phyloP scores from a whole-genome alignment of 2,888 invertebrate genomes.

The Stenchaetothrips biformis region DNA sequence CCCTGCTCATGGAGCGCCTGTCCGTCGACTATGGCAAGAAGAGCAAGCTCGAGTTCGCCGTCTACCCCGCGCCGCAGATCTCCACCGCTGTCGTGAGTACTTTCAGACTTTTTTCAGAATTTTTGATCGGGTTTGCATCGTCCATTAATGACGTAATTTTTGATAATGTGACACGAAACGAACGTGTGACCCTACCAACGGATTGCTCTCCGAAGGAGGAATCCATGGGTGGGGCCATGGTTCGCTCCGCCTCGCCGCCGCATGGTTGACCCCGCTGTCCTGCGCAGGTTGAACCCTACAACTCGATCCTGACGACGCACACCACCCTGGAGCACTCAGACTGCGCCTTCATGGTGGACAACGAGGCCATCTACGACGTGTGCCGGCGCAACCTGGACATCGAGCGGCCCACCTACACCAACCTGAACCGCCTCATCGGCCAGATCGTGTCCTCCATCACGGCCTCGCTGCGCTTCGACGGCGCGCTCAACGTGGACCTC shows the following conservation, averaged over 20 bases:
- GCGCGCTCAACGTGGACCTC: conserved; percentile 58
- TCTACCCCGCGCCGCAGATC: conserved; percentile 57
- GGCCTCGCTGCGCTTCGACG: conserved; percentile 57
- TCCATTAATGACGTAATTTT: too few relatives aligned
- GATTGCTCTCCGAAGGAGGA: too few relatives aligned
- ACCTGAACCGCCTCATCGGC: conserved; percentile 60
- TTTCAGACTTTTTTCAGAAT: too few relatives aligned
- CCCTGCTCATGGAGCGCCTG: conserved; percentile 56
- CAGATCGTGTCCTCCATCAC: conserved; percentile 83
- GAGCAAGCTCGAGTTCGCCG: conserved; percentile 55
- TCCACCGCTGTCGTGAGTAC: conserved; percentile 50
- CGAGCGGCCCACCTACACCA: conserved; percentile 57
- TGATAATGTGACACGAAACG: too few relatives aligned
- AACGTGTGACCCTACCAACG: too few relatives aligned
- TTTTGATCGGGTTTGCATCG: too few relatives aligned
- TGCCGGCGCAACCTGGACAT: conserved; percentile 57
- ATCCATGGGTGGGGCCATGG: too few relatives aligned
- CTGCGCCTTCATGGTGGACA: conserved; percentile 58
- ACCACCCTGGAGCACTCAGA: conserved; percentile 60
- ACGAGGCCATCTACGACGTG: conserved; percentile 53
- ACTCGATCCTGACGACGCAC: conserved; percentile 56
- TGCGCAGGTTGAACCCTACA: conserved; percentile 53
- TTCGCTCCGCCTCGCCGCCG: too few relatives aligned
- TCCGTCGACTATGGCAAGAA: conserved; percentile 59
- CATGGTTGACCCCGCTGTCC: too few relatives aligned